Percentiles rank a stretch among this genome's conserved stretches.
Conservation (phyloP, 2,888 invertebrate species). For the Acanthoscelides obtectus region DNA sequence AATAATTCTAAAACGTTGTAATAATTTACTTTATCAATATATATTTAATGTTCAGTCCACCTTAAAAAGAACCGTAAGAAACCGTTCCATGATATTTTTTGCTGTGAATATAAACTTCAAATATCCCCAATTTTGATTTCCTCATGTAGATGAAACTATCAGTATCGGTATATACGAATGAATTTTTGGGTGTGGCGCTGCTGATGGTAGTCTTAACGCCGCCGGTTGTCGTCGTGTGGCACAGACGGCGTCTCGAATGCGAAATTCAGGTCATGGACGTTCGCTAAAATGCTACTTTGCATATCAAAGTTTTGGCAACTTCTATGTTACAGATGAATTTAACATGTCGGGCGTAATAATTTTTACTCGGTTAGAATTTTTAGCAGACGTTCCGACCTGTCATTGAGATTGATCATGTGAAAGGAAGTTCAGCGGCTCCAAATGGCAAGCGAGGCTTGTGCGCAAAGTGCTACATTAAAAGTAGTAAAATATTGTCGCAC, state of each 20-base stretch:
- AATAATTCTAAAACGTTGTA: too few species aligned
- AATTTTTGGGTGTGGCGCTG: background rate
- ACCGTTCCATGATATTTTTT: too few species aligned
- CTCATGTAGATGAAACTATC: too few species aligned
- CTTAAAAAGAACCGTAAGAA: too few species aligned
- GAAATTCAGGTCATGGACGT: background rate
- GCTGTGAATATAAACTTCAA: too few species aligned
- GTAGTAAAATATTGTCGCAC: too few species aligned
- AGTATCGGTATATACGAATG: too few species aligned
- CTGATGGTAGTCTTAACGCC: background rate
- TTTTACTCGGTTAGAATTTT: background rate
- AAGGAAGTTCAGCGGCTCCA: background rate
- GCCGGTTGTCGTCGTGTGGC: background rate
- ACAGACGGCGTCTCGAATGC: background rate
- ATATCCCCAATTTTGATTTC: too few species aligned
- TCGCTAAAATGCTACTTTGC: constrained; percentile 1
- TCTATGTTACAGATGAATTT: background rate
- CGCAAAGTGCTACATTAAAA: too few species aligned
- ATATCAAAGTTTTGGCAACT: constrained; percentile 1
- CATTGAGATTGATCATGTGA: background rate
- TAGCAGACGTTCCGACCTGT: background rate
- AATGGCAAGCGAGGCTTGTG: too few species aligned
- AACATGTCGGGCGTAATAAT: constrained; percentile 1
- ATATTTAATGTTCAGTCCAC: too few species aligned
- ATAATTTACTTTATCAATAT: too few species aligned